Evolutionary conservation across 2,113 vertebrate genomes (phyloP), one percentile per base, ranked within the genome.

Genomic region (Chionodraco myersi): DNA sequence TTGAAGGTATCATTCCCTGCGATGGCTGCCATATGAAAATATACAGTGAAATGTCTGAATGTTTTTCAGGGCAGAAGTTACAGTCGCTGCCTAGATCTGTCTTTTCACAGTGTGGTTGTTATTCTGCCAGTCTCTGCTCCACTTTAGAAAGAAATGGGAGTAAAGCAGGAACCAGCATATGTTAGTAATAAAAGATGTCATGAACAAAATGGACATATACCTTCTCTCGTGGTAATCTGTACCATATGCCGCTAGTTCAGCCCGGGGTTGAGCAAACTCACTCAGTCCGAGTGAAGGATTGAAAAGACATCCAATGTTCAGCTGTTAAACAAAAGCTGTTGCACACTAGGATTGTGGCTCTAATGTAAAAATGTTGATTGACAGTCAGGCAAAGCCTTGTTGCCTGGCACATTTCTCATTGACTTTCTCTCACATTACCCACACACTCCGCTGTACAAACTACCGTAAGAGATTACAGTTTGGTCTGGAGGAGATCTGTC

Each of bases 181-280:
- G 92, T 88, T 92, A 86, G 81, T 65, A 89, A 94, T 94, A 92
- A 92, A 88, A 90, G 72, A 81, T 76, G 80, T 74, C 89, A 90
- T 65, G 76, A 83, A 68, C 48, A 57, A 86, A 86, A 84, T 74
- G 47, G 65, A 85, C 85, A 76, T 74, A 58, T 79, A 93, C 91
- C 91, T 93, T 91, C 89, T 88, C 84, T 75, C 70, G 51, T 75
- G 67, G 79, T 92, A 93, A 95, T 92, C 77, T 84, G 80, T 82
- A 77, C 93, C 94, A 93, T 79, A 90, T 94, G 92, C 84, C 47
- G 62, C 61, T 64, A 48, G 64, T 84, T 79, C 80, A 87, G 76
- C 64, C 67, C 63, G 67, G 83, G 83, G 86, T 83, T 91, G 87
- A 80, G 84, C 62, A 77, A 82, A 86, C 74, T 78, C 67, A 51